phyloP scores from a whole-genome alignment of 2,888 invertebrate genomes.

The Thysanoteuthis rhombus region DNA sequence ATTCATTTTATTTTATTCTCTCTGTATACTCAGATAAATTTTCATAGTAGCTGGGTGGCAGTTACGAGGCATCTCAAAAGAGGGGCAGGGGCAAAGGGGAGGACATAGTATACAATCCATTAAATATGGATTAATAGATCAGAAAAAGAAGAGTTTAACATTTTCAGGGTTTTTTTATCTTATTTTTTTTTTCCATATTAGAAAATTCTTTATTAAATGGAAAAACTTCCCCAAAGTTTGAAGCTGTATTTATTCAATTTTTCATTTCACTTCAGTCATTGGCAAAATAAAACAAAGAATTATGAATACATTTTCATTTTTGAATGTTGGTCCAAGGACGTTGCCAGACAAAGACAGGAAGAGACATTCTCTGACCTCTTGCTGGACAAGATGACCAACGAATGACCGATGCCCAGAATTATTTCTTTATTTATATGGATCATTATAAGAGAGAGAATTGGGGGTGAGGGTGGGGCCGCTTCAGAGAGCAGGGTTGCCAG shows the following conservation, averaged over 20 bases:
- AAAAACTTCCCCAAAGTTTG: background rate
- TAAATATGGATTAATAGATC: background rate
- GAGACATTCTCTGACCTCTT: background rate
- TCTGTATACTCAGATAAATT: background rate
- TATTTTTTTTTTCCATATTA: background rate
- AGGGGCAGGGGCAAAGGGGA: background rate
- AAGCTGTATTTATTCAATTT: constrained; percentile 1
- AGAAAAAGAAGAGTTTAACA: background rate
- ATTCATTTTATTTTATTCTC: background rate
- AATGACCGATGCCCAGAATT: background rate
- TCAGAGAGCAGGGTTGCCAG: too few relatives aligned
- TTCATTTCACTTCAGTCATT: background rate
- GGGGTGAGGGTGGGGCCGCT: background rate
- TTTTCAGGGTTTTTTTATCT: background rate
- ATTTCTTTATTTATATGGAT: background rate
- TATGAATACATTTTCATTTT: background rate
- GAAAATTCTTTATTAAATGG: background rate
- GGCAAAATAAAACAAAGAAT: background rate
- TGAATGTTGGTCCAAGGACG: background rate
- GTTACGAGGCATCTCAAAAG: background rate
- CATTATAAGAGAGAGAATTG: background rate
- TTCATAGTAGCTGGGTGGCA: background rate
- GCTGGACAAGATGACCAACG: background rate
- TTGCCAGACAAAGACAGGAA: background rate
- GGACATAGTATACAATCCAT: background rate